Base-by-base conservation (phyloP, 2,797 vertebrate species). In the Eidolon dupreanum region DNA sequence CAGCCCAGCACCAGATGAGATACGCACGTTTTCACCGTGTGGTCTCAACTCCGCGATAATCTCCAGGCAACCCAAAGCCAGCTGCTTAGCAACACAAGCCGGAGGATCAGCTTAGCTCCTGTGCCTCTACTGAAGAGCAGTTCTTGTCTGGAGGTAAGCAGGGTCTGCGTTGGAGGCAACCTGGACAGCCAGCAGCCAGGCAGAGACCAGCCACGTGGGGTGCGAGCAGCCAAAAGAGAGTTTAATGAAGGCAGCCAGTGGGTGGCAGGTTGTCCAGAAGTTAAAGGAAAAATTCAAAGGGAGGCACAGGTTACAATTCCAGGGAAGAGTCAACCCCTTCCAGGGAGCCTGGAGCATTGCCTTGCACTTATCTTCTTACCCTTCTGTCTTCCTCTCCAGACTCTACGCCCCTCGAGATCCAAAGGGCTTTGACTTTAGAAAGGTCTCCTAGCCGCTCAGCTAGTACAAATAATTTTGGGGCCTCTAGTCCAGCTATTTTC, bases 21-120 rank as follows among this genome's bases (percentile, higher is more conserved):
- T 26, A 75, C 78, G 86, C 61, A 88, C 66, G 7, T 84, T 77
- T 85, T 90, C 79, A 94, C 90, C 33, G 31, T 65, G 57, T n/a
- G 22, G 93, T 94, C 75, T 94, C 95, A 95, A 94, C 96, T 95
- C 88, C 68, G 38, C 33, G 93, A 98, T 97, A 98, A 98, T 97
- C 95, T 95, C 93, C 89, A 77, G 79, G 97, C 95, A 97, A 97
- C 96, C 65, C 12, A 91, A 97, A 97, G 65, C 79, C 77, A 66
- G 98, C 94, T 98, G 97, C 96, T 98, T 97, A 98, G 98, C 82
- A 98, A 98, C 98, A 95, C 89, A 13, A 20, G 95, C 93, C 79
- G 75, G 66, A 97, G 87, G 1, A 26, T 66, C 89, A 95, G 92
- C 70, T 91, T 6, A 96, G 92, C 73, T 88, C 12, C 31, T 57